These are phyloP conservation scores for Xenentodon cancila DNA, from an alignment of 2,797 vertebrate genomes.

Conservation along the genomic window DNA sequence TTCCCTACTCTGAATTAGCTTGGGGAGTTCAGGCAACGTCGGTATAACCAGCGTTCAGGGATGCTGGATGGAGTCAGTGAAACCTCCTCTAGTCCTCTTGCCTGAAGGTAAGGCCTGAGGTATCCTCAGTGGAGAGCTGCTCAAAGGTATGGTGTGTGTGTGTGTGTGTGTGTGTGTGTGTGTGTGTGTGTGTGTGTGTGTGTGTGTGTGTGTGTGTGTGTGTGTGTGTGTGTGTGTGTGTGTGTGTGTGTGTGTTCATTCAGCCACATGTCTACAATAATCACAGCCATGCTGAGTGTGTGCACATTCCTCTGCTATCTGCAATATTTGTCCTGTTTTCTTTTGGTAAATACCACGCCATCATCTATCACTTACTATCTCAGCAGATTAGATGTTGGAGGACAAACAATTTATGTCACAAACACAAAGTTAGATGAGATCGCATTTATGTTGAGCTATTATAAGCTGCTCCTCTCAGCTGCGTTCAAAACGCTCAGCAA, in stretches of 20 bases:
- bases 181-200: constrained; percentile 10
- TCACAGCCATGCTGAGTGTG: constrained; percentile 23
- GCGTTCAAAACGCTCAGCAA: too few relatives aligned
- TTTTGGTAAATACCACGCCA: constrained; percentile 1
- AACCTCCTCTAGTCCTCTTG: constrained; percentile 34
- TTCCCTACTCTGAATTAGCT: background rate
- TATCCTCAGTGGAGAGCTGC: constrained; percentile 28
- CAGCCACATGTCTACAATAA: constrained; percentile 28
- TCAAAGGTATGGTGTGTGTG: constrained; percentile 36
- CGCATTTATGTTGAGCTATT: background rate
- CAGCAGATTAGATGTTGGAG: constrained; percentile 21
- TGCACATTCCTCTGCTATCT: constrained; percentile 5
- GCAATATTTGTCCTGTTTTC: constrained; percentile 28
- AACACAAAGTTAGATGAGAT: constrained; percentile 5
- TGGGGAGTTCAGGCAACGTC: constrained; percentile 27
- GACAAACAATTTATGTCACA: constrained; percentile 15
- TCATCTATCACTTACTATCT: constrained; percentile 36
- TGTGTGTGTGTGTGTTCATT: constrained; percentile 7
- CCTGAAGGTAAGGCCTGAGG: constrained; percentile 61
- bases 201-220: background rate
- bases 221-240: background rate
- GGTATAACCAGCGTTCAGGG: constrained; percentile 33
- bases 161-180: background rate
- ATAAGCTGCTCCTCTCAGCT: background rate
- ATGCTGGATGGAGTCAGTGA: constrained; percentile 38